Conservation (phyloP, 2,797 vertebrate species). For the Pseudotriccus pelzelni region DNA sequence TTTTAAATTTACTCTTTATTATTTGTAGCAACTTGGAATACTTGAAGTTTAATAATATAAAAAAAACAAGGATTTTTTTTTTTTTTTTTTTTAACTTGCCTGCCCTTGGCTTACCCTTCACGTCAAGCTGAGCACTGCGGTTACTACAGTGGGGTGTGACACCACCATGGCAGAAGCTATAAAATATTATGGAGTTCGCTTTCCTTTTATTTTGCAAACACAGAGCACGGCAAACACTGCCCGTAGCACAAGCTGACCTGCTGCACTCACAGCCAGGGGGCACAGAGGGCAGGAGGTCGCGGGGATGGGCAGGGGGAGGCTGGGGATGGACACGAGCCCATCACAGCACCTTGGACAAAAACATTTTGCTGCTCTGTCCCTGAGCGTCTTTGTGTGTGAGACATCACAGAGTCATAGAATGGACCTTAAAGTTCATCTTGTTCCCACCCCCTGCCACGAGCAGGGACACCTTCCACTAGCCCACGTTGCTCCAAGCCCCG, state of each 20-base stretch:
- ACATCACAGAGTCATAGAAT: background rate
- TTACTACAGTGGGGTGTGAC: background rate
- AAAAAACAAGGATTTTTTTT: background rate
- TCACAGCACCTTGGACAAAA: background rate
- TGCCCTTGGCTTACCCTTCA: conserved; percentile 54
- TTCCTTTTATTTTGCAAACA: background rate
- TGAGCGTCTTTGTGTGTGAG: background rate
- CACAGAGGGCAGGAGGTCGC: background rate
- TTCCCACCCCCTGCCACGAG: too few relatives aligned
- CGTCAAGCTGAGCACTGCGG: background rate
- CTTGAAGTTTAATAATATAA: conserved; percentile 22
- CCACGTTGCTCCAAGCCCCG: fast-evolving
- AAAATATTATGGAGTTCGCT: background rate
- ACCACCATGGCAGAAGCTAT: background rate
- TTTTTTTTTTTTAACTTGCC: background rate
- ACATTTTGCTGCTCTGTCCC: too few relatives aligned
- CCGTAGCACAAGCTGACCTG: background rate
- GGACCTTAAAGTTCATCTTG: background rate
- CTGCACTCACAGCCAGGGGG: background rate
- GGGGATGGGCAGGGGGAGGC: background rate
- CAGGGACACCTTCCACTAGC: background rate
- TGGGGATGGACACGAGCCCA: background rate
- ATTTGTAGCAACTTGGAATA: conserved; percentile 41
- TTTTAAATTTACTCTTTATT: conserved; percentile 48
- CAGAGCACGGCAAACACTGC: background rate